A percentile compares a stretch with the other conserved stretches of the same genome.
These are phyloP conservation scores for Pachycephala philippinensis DNA, from an alignment of 2,113 vertebrate species.

Conservation along the genomic window DNA sequence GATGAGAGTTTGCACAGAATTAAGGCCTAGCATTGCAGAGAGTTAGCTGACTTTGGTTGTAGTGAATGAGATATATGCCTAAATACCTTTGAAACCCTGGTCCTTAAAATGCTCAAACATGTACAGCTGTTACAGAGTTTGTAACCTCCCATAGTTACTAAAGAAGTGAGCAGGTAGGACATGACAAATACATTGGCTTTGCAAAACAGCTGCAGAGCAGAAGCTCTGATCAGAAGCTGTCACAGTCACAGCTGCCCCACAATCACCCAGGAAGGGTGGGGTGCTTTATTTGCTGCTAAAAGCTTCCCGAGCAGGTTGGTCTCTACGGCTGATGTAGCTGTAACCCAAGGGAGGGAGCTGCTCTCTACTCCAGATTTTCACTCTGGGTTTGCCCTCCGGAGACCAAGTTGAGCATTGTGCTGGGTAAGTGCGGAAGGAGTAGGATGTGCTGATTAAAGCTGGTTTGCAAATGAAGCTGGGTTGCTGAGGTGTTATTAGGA, in stretches of 20 bases:
- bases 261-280: not conserved
- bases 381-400: not conserved
- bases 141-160: not conserved
- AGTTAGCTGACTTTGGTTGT: not conserved
- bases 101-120: not conserved
- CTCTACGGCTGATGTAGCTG: accelerated
- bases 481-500: not conserved
- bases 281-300: not conserved
- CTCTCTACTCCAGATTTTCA: not conserved
- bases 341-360: not conserved
- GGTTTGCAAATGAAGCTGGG: not conserved
- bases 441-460: not conserved
- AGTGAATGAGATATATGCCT: not conserved
- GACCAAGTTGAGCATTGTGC: accelerated
- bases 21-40: not conserved
- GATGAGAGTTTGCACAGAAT: not conserved
- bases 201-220: not conserved
- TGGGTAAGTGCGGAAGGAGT: not conserved
- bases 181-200: not conserved
- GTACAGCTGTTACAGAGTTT: not conserved
- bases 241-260: not conserved
- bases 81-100: not conserved
- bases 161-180: not conserved
- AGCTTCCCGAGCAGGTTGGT: not conserved
- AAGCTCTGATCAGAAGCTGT: not conserved